phyloP scores from a whole-genome alignment of 2,113 vertebrate species.

The Natator depressus region DNA sequence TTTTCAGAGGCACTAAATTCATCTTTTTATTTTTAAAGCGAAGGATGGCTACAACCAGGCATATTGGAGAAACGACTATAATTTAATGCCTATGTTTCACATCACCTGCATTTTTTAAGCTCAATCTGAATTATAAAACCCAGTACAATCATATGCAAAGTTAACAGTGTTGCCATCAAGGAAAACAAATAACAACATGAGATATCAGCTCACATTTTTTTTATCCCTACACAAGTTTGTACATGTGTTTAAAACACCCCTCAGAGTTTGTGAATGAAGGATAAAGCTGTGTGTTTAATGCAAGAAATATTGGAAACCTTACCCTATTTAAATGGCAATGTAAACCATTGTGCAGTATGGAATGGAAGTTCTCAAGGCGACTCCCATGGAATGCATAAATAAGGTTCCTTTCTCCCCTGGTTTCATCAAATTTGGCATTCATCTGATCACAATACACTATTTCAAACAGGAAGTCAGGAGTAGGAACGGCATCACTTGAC shows the following conservation, averaged over 20 bases:
- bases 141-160: neutral
- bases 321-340: conserved; percentile 99
- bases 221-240: neutral
- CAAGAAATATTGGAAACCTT: neutral
- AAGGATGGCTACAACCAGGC: neutral
- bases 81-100: neutral
- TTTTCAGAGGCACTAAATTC: neutral
- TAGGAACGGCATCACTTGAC: conserved; percentile 79
- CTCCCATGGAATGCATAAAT: conserved; percentile 98
- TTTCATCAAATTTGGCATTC: conserved; percentile 90
- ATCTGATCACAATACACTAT: conserved; percentile 89
- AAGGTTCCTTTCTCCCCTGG: conserved; percentile 85
- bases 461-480: conserved; percentile 96
- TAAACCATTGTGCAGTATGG: conserved; percentile 95
- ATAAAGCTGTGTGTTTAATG: neutral
- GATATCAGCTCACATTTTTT: neutral
- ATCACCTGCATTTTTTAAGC: neutral
- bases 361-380: conserved; percentile 98
- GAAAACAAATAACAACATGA: neutral
- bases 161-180: neutral
- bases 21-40: neutral
- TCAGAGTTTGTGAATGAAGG: neutral
- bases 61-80: neutral
- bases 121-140: neutral
- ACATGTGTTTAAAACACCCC: neutral